Evolutionary conservation across 1,140 invertebrate species (phyloP).

Genomic region (Lerema accius): DNA sequence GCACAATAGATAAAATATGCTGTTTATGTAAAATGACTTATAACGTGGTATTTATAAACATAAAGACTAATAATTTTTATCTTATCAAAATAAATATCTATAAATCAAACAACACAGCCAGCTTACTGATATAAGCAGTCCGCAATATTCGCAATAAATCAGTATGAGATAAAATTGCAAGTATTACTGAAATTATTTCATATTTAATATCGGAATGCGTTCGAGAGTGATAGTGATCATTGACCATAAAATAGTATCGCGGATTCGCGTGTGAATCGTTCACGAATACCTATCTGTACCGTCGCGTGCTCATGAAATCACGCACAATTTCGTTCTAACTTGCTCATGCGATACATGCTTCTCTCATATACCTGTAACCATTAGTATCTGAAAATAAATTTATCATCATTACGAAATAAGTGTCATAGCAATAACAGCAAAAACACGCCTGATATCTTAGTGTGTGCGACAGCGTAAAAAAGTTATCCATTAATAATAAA

Average conservation of each 20-base stretch:
- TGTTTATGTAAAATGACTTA: no score
- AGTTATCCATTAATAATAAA: constrained; percentile 7
- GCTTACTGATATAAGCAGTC: no score
- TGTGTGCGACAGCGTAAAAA: not conserved
- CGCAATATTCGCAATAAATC: not conserved
- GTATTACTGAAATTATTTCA: constrained; percentile 20
- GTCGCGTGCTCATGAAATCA: constrained; percentile 10
- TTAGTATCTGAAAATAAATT: constrained; percentile 12
- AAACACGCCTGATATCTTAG: not conserved
- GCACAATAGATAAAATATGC: no score
- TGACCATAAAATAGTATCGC: constrained; percentile 6
- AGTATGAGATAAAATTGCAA: constrained; percentile 6
- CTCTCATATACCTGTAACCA: not conserved
- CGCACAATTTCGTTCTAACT: constrained; percentile 5
- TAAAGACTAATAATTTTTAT: no score
- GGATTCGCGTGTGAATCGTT: constrained; percentile 18
- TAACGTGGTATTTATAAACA: no score
- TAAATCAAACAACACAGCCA: no score
- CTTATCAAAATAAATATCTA: no score
- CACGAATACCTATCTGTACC: constrained; percentile 6
- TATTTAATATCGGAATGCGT: constrained; percentile 18
- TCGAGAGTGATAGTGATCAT: constrained; percentile 27
- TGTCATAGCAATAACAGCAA: not conserved
- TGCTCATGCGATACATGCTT: constrained; percentile 11
- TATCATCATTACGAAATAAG: constrained; percentile 11